These are phyloP conservation scores for Sciurus niger DNA, from an alignment of 2,113 vertebrate species.

Conservation along the genomic window DNA sequence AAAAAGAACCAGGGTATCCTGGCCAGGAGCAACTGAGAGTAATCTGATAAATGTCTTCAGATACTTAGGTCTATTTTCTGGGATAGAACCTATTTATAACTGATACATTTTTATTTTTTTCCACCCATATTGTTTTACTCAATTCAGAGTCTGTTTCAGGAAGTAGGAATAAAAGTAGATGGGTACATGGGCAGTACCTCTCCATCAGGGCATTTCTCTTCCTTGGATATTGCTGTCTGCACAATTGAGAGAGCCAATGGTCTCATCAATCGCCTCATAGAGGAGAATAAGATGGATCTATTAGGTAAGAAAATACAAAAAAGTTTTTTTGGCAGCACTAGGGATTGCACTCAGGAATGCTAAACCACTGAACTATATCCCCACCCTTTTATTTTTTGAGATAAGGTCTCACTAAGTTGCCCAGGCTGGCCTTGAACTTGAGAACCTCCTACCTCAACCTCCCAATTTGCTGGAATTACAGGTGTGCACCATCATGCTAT, in stretches of 20 bases:
- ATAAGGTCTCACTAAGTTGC: too few relatives aligned
- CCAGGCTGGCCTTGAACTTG: too few relatives aligned
- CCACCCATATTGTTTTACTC: constrained; percentile 49
- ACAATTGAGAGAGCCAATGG: constrained; percentile 99
- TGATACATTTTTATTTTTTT: constrained; percentile 7
- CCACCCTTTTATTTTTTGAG: too few relatives aligned
- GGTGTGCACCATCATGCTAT: too few relatives aligned
- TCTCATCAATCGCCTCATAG: constrained; percentile 96
- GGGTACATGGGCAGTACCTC: constrained; percentile 97
- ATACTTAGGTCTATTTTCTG: constrained; percentile 26
- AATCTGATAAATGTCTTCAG: constrained; percentile 38
- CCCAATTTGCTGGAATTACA: too few relatives aligned
- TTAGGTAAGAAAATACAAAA: constrained; percentile 90
- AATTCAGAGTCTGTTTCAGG: constrained; percentile 94
- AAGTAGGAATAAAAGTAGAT: constrained; percentile 94
- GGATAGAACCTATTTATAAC: not conserved
- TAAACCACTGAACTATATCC: too few relatives aligned
- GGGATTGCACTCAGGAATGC: too few relatives aligned
- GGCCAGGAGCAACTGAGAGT: constrained; percentile 10
- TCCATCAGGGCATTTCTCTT: constrained; percentile 91
- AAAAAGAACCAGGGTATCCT: constrained; percentile 4
- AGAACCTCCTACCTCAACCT: too few relatives aligned
- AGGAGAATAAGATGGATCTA: constrained; percentile 93
- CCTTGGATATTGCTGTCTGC: constrained; percentile 96
- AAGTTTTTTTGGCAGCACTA: too few relatives aligned